Conservation (phyloP, 2,888 invertebrate genomes). For the Ochropleura plecta region DNA sequence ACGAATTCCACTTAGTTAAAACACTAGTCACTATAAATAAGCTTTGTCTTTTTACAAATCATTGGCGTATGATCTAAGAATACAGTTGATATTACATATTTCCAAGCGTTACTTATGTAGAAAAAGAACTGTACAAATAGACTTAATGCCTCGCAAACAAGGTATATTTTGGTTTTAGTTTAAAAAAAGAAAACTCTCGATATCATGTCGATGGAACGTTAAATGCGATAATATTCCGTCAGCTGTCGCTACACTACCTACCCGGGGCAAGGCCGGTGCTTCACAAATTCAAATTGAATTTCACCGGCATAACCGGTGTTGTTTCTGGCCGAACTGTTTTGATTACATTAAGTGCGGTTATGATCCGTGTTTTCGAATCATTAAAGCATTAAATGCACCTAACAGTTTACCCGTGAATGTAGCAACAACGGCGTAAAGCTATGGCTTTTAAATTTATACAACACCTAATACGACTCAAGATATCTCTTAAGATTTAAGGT, state of each 20-base stretch:
- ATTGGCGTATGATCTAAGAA: slow-evolving; percentile 71
- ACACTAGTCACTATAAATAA: slow-evolving; percentile 76
- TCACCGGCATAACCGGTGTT: slow-evolving; percentile 20
- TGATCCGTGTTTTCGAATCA: slow-evolving; percentile 22
- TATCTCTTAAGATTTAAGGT: slow-evolving; percentile 41
- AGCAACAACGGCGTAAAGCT: slow-evolving; percentile 50
- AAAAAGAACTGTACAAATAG: slow-evolving; percentile 69
- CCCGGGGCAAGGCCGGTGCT: slow-evolving; percentile 3
- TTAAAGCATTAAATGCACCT: slow-evolving; percentile 25
- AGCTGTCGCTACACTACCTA: slow-evolving; percentile 39
- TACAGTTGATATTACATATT: slow-evolving; percentile 76
- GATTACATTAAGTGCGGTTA: slow-evolving; percentile 45
- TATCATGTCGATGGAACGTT: slow-evolving; percentile 56
- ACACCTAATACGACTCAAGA: slow-evolving; percentile 50
- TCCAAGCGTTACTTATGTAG: slow-evolving; percentile 67
- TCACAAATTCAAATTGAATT: slow-evolving; percentile 43
- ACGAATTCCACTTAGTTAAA: slow-evolving; percentile 64
- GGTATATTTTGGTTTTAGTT: slow-evolving; percentile 50
- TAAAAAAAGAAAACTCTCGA: slow-evolving; percentile 51
- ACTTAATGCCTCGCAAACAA: slow-evolving; percentile 59
- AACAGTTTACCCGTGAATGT: slow-evolving; percentile 39
- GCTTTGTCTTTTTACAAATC: slow-evolving; percentile 76
- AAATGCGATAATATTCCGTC: slow-evolving; percentile 55
- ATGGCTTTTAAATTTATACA: slow-evolving; percentile 55
- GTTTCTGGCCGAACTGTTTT: slow-evolving; percentile 44